Conservation (phyloP, 2,888 invertebrate genomes). For the Lathronympha strigana region DNA sequence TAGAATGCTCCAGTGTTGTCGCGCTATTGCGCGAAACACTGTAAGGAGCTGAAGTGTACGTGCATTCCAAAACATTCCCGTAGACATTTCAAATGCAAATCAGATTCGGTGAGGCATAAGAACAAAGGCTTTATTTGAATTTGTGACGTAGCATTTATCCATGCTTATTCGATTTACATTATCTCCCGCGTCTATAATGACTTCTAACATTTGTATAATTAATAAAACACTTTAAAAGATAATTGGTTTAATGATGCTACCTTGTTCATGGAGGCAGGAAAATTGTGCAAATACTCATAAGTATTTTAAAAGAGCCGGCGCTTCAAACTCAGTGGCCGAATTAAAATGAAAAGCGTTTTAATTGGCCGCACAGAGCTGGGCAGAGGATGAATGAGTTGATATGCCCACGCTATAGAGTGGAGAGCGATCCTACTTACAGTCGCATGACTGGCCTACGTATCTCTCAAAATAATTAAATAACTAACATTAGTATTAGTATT, state of each 20-base stretch:
- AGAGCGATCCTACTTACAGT: conserved; percentile 21
- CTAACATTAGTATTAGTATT: conserved; percentile 55
- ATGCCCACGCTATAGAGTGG: conserved; percentile 12
- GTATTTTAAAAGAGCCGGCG: not conserved
- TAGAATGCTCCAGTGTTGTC: conserved; percentile 66
- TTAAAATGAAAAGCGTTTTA: conserved; percentile 30
- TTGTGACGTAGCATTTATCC: not conserved
- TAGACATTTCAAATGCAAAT: conserved; percentile 22
- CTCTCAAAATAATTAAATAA: conserved; percentile 31
- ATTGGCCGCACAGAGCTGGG: conserved; percentile 18
- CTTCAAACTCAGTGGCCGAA: conserved; percentile 16
- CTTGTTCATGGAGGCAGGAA: not conserved
- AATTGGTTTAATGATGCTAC: no score
- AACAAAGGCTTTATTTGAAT: conserved; percentile 20
- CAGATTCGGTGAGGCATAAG: conserved; percentile 11
- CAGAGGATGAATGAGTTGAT: conserved; percentile 21
- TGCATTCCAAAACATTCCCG: conserved; percentile 14
- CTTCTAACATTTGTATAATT: no score
- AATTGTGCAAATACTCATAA: not conserved
- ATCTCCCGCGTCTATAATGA: no score
- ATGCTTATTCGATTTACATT: not conserved
- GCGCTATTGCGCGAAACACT: conserved; percentile 55
- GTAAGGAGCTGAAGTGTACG: conserved; percentile 30
- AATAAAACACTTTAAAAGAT: no score
- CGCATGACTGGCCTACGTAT: conserved; percentile 6